Evolutionary conservation across 2,797 vertebrate species (phyloP).

Genomic region (Enteromius viviparus): DNA sequence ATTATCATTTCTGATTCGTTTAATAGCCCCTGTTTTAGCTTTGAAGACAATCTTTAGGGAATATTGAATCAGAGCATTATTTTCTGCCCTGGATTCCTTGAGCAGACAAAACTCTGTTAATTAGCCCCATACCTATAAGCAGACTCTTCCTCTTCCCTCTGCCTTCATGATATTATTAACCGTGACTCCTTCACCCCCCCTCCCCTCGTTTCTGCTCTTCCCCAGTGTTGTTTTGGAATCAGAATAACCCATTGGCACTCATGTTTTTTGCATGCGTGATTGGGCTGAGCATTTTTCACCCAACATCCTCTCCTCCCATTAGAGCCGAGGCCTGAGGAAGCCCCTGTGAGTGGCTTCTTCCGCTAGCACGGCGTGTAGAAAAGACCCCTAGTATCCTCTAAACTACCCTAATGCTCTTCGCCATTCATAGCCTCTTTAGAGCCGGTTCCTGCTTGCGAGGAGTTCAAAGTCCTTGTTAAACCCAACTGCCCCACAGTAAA

Average conservation of each 20-base stretch:
- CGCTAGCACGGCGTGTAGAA: slow-evolving; percentile 50
- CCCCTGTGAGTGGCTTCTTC: slow-evolving; percentile 64
- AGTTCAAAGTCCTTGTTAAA: slow-evolving; percentile 73
- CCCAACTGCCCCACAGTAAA: slow-evolving; percentile 69
- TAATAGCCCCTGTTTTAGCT: slow-evolving; percentile 79
- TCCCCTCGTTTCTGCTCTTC: slow-evolving; percentile 61
- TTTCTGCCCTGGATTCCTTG: slow-evolving; percentile 75
- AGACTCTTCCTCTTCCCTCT: slow-evolving; percentile 73
- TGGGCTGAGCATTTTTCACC: slow-evolving; percentile 71
- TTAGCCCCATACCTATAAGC: slow-evolving; percentile 82
- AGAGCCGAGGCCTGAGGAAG: slow-evolving; percentile 70
- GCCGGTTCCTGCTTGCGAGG: slow-evolving; percentile 60
- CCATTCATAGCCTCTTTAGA: slow-evolving; percentile 58
- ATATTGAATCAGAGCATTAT: slow-evolving; percentile 80
- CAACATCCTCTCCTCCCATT: slow-evolving; percentile 76
- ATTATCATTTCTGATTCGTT: slow-evolving; percentile 80
- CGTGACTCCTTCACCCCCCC: slow-evolving; percentile 68
- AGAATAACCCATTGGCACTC: slow-evolving; percentile 73
- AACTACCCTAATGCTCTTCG: slow-evolving; percentile 69
- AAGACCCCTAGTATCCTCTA: slow-evolving; percentile 67
- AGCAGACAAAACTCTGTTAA: slow-evolving; percentile 82
- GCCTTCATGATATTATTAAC: slow-evolving; percentile 77
- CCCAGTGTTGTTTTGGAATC: slow-evolving; percentile 78
- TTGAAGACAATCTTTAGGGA: slow-evolving; percentile 82
- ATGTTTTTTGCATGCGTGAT: slow-evolving; percentile 77